phyloP scores from a whole-genome alignment of 2,113 vertebrate genomes.

The Mesoclemmys tuberculata region DNA sequence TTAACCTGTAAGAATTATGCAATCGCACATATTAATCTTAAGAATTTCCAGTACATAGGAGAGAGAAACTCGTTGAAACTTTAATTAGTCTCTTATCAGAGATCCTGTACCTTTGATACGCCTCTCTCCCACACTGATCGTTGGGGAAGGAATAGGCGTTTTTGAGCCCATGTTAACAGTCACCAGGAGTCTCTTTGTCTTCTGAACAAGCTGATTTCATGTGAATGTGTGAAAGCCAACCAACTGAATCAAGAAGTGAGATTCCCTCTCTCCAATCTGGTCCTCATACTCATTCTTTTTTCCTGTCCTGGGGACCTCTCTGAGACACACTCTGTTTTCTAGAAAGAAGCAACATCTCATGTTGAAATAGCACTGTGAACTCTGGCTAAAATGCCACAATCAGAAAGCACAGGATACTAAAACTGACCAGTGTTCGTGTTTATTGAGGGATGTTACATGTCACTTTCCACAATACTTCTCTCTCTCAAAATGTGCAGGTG shows the following conservation, averaged over 20 bases:
- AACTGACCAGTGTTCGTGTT: neutral
- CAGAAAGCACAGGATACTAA: neutral
- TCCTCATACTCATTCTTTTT: neutral
- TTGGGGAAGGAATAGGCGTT: neutral
- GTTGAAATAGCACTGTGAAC: neutral
- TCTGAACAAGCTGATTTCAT: neutral
- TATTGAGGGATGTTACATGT: neutral
- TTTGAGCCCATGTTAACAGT: neutral
- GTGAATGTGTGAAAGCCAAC: neutral
- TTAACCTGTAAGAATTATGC: neutral
- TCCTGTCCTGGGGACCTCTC: neutral
- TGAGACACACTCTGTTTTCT: neutral
- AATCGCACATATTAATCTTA: neutral
- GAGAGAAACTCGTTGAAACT: neutral
- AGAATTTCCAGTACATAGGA: neutral
- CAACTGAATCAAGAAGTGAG: neutral
- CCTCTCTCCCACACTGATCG: neutral
- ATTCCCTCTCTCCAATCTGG: neutral
- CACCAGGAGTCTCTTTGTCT: rapidly evolving
- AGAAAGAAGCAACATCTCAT: neutral
- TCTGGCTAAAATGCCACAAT: neutral
- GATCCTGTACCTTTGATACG: neutral
- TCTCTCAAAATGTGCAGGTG: neutral
- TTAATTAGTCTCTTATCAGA: neutral
- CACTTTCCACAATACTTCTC: neutral